Percentiles rank a stretch among this genome's conserved stretches.
Conservation (phyloP, 2,888 invertebrate genomes). For the Frankliniella fusca region DNA sequence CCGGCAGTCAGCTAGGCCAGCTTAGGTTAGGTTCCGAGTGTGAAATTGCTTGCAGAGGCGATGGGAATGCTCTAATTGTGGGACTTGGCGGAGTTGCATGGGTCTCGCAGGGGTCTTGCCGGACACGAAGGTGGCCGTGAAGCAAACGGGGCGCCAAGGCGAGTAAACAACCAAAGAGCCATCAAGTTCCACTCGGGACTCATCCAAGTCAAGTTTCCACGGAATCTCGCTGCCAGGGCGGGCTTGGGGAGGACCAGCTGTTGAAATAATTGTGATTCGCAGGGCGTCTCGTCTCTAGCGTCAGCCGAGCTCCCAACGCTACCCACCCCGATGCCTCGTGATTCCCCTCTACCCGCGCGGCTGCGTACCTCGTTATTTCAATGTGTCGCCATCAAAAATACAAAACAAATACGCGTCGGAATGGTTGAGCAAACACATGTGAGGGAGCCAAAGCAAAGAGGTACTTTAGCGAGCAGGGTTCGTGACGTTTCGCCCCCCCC, state of each 20-base stretch:
- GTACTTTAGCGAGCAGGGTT: too few relatives aligned
- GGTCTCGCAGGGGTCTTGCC: neutral
- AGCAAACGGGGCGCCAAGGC: neutral
- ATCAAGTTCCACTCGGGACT: constrained; percentile 7
- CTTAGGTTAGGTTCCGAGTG: too few relatives aligned
- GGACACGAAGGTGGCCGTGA: neutral
- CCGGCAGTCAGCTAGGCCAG: too few relatives aligned
- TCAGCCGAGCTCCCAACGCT: neutral
- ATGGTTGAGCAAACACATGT: too few relatives aligned
- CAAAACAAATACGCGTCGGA: too few relatives aligned
- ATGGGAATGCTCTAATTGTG: too few relatives aligned
- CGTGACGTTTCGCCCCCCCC: too few relatives aligned
- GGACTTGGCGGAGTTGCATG: too few relatives aligned
- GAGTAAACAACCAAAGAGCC: constrained; percentile 16
- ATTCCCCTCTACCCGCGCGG: neutral
- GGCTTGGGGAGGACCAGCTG: neutral
- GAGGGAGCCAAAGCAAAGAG: too few relatives aligned
- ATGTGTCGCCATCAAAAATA: too few relatives aligned
- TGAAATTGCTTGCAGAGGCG: too few relatives aligned
- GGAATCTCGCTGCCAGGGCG: neutral
- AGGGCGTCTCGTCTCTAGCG: neutral
- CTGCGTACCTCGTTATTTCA: neutral
- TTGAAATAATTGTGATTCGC: constrained; percentile 25
- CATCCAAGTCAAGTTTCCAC: constrained; percentile 15
- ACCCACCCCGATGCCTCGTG: neutral